phyloP scores from a whole-genome alignment of 2,113 vertebrate species.

The Tonatia bakeri region DNA sequence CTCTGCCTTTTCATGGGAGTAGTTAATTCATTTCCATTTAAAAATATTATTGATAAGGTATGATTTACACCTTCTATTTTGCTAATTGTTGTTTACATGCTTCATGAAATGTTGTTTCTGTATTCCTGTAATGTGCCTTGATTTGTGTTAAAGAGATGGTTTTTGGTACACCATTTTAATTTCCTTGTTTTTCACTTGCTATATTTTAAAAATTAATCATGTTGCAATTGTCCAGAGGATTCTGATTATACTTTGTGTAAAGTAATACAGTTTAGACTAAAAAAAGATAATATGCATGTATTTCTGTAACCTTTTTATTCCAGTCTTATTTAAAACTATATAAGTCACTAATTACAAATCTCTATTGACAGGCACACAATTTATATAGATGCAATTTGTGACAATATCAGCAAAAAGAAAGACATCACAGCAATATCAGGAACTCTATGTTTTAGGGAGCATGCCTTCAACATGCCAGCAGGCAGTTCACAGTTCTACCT shows the following conservation, averaged over 20 bases:
- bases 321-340: background rate
- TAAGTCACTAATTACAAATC: background rate
- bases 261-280: background rate
- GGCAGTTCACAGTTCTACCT: background rate
- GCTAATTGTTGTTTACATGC: background rate
- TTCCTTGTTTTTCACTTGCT: background rate
- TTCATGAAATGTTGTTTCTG: background rate
- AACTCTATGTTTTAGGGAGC: background rate
- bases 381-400: background rate
- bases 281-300: background rate
- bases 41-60: background rate
- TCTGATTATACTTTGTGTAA: background rate
- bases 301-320: background rate
- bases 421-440: background rate
- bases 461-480: background rate
- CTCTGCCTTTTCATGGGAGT: background rate
- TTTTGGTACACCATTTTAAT: background rate
- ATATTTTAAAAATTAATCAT: background rate
- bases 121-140: background rate
- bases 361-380: background rate
- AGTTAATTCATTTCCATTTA: background rate
- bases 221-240: background rate
- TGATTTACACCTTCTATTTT: background rate
- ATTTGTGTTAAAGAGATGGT: background rate
- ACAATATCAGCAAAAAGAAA: background rate